Base-by-base conservation (phyloP, 2,797 vertebrate genomes). In the Acrocephalus scirpaceus region DNA sequence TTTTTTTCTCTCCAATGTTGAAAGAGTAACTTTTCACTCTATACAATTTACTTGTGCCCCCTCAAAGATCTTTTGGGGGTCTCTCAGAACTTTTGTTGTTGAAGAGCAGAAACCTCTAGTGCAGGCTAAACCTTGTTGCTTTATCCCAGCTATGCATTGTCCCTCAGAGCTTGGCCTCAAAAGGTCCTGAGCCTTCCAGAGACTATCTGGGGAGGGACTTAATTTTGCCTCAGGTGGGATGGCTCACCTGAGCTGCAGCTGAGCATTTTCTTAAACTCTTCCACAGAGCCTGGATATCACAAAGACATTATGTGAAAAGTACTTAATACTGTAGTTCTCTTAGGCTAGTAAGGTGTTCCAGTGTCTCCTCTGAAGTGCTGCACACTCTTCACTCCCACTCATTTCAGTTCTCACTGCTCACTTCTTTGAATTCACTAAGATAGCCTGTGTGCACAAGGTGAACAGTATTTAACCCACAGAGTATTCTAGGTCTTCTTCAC, bases 401-500 rank as follows among this genome's bases (percentile, higher is more conserved):
- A 1, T 90, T 96, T 95, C 45, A 62, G 10, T 22, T 60, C 56
- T 83, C 16, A 22, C 29, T 27, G 8, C 66, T 90, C 38, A 22
- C 20, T 48, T 61, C 36, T 81, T 73, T 70, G 51, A 86, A 88
- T 92, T 87, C 44, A 44, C 1, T 47, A 45, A 48, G 22, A 58
- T 16, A 73, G 42, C 34, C 32, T 78, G 26, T 13, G 50, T 64
- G 40, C 25, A 38, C 19, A 64, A 77, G 19, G 38, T 10, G 27
- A 93, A 29, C 16, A 13, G 10, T 42, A 15, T 36, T 83, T 91
- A 58, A 70, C 44, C 45, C 32, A 66, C 78, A 87, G 75, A 78
- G 66, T 79, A 75, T 90, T 91, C 48, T 51, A 12, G 26, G 47
- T 38, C 60, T 88, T 96, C 89, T 94, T 92, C 71, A 70, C 34